Conservation (phyloP, 1,140 invertebrate species). For the Hylaeus volcanicus region DNA sequence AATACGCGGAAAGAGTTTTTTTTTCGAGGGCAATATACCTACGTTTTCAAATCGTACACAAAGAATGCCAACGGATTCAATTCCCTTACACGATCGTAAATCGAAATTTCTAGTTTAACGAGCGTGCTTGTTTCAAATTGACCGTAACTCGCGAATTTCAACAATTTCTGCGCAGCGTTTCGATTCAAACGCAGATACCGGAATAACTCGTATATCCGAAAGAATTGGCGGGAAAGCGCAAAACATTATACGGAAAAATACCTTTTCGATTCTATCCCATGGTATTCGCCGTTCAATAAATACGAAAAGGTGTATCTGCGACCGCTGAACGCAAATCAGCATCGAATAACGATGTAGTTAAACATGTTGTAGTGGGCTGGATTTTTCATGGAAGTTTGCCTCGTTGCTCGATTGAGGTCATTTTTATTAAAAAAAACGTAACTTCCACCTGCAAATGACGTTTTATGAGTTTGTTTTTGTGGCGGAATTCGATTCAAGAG, state of each 20-base stretch:
- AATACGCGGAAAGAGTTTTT: no score
- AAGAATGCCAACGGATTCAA: no score
- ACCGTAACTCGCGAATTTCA: neutral
- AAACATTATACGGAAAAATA: slow-evolving; percentile 4
- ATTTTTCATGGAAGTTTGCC: neutral
- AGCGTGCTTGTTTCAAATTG: neutral
- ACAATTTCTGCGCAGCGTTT: neutral
- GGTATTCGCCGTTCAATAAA: slow-evolving; percentile 11
- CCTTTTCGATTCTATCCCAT: no score
- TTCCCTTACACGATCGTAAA: no score
- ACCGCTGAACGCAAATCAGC: neutral
- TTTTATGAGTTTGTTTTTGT: no score
- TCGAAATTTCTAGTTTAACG: neutral
- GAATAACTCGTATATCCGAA: neutral
- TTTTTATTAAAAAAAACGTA: neutral
- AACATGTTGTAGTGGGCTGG: neutral
- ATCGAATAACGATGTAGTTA: slow-evolving; percentile 14
- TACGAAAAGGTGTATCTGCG: neutral
- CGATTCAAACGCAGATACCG: no score
- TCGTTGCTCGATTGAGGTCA: neutral
- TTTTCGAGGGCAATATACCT: no score
- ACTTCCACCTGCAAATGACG: no score
- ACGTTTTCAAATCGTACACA: no score
- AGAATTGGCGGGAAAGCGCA: neutral
- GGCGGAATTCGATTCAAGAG: no score